These are phyloP conservation scores for Ophiodon elongatus DNA, from an alignment of 2,113 vertebrate genomes.

Conservation along the genomic window DNA sequence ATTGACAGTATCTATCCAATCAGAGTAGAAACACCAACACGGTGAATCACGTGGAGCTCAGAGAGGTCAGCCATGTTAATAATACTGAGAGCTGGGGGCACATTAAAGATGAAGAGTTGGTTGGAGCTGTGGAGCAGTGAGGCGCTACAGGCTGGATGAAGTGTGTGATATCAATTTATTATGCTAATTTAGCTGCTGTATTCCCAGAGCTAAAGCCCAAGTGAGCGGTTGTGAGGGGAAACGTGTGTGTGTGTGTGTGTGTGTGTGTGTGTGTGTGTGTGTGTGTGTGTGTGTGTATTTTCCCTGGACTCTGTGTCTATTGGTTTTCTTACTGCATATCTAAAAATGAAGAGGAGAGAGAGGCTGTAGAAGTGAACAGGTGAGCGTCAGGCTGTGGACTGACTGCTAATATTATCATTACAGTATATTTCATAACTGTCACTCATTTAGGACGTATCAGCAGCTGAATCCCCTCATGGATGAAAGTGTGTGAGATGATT, in stretches of 20 bases:
- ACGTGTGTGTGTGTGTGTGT: not conserved
- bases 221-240: not conserved
- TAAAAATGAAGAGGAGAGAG: not conserved
- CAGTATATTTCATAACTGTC: slow-evolving; percentile 29
- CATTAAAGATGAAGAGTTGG: slow-evolving; percentile 31
- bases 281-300: not conserved
- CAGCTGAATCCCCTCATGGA: slow-evolving; percentile 38
- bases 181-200: slow-evolving; percentile 49
- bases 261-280: slow-evolving; percentile 5
- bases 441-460: slow-evolving; percentile 19
- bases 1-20: not conserved
- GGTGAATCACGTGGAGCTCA: slow-evolving; percentile 13
- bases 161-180: slow-evolving; percentile 52
- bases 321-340: not conserved
- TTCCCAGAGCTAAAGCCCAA: slow-evolving; percentile 18
- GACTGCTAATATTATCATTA: slow-evolving; percentile 45
- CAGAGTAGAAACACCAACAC: not conserved
- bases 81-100: slow-evolving; percentile 26
- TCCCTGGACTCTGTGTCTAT: too few species aligned
- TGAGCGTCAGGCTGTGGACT: slow-evolving; percentile 21
- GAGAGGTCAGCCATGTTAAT: slow-evolving; percentile 32
- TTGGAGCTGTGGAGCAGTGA: slow-evolving; percentile 37
- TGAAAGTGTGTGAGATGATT: slow-evolving; percentile 8
- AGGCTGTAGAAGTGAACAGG: slow-evolving; percentile 1
- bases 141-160: slow-evolving; percentile 10